Percentiles rank a stretch among this genome's conserved stretches.
Conservation (phyloP, 2,113 vertebrate species). For the Neolamprologus sp. region DNA sequence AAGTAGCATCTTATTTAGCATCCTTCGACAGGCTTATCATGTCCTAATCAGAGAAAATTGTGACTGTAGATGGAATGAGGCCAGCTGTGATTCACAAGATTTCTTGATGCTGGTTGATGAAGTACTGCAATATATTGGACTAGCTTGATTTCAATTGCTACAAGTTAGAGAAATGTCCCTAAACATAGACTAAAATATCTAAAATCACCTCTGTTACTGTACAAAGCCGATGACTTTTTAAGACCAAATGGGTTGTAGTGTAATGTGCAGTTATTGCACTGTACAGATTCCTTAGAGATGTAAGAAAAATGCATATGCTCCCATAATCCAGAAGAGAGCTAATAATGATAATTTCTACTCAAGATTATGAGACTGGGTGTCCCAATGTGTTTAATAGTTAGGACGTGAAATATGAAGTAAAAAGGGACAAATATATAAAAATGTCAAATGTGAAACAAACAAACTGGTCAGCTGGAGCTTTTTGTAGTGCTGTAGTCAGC, state of each 20-base stretch:
- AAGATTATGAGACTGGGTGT: background rate
- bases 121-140: background rate
- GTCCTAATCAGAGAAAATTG: conserved; percentile 18
- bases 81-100: background rate
- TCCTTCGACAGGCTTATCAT: background rate
- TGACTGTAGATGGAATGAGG: background rate
- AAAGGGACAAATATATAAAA: background rate
- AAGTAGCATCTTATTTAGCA: background rate
- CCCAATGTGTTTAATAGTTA: background rate
- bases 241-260: background rate
- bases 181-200: background rate
- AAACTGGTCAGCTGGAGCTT: background rate
- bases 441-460: background rate
- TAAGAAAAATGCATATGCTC: background rate
- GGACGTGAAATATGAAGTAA: background rate
- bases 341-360: background rate
- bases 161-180: background rate
- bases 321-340: background rate
- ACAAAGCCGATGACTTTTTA: background rate
- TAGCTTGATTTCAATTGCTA: background rate
- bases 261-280: background rate
- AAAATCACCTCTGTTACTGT: background rate
- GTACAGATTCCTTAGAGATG: background rate
- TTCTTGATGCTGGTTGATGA: background rate
- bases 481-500: background rate